phyloP scores from a whole-genome alignment of 2,888 invertebrate species.

The Pandemis heparana region DNA sequence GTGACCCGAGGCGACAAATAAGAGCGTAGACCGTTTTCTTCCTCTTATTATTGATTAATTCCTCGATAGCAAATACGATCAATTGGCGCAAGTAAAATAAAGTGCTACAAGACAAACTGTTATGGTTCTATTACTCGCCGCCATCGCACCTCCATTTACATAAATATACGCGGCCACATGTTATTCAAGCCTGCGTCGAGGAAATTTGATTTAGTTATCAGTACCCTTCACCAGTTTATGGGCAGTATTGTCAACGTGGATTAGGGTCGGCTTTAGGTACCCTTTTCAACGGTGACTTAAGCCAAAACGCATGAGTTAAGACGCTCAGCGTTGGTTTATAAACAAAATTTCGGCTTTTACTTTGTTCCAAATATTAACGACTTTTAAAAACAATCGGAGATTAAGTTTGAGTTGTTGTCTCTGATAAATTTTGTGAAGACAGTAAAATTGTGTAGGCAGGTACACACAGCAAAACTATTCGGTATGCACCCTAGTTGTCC shows the following conservation, averaged over 20 bases:
- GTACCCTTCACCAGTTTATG: conserved; percentile 54
- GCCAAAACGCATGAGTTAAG: conserved; percentile 39
- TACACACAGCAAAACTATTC: too few relatives aligned
- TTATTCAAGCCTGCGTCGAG: conserved; percentile 44
- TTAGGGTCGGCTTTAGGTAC: conserved; percentile 48
- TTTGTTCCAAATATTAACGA: conserved; percentile 30
- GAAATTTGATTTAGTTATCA: conserved; percentile 56
- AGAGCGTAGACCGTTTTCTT: conserved; percentile 12
- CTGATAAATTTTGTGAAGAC: background rate
- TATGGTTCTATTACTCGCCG: conserved; percentile 28
- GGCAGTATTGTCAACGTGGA: conserved; percentile 54
- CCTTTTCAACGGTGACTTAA: conserved; percentile 50
- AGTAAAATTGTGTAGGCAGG: background rate
- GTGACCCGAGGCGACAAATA: conserved; percentile 25
- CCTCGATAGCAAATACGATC: conserved; percentile 15
- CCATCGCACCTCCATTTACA: conserved; percentile 35
- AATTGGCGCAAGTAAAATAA: conserved; percentile 31
- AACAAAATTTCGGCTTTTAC: conserved; percentile 12
- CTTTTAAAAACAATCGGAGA: conserved; percentile 11
- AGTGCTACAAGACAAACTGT: conserved; percentile 28
- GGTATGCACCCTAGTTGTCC: too few relatives aligned
- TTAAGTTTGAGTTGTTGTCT: conserved; percentile 3
- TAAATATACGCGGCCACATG: conserved; percentile 44
- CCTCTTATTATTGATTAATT: conserved; percentile 32
- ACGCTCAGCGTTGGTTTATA: conserved; percentile 25